These are phyloP conservation scores for Theropithecus gelada DNA, from an alignment of 2,113 vertebrate species.

Conservation along the genomic window DNA sequence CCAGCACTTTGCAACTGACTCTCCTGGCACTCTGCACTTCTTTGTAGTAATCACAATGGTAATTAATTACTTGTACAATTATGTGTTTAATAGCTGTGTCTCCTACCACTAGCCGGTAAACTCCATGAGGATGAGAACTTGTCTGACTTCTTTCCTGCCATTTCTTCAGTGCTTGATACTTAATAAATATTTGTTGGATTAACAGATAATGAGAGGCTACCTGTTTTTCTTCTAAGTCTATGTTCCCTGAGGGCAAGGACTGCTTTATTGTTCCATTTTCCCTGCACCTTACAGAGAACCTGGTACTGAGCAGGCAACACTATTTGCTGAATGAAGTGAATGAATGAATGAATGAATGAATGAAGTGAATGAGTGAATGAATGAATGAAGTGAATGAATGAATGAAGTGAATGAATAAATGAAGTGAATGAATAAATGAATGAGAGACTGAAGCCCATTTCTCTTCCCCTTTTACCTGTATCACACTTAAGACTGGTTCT, in stretches of 20 bases:
- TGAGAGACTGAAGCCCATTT: neutral
- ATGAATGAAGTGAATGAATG: neutral
- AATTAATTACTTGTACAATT: neutral
- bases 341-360: neutral
- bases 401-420: neutral
- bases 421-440: neutral
- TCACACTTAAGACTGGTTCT: neutral
- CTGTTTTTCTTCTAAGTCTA: slow-evolving; percentile 17
- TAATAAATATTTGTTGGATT: slow-evolving; percentile 27
- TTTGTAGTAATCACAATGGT: neutral
- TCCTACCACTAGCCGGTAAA: neutral
- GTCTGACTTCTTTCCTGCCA: neutral
- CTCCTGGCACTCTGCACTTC: neutral
- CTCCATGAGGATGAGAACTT: neutral
- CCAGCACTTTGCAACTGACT: neutral
- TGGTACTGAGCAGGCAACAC: neutral
- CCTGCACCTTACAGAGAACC: neutral
- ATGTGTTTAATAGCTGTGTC: slow-evolving; percentile 2
- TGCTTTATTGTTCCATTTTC: neutral
- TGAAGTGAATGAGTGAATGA: neutral
- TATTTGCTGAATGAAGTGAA: neutral
- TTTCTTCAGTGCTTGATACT: slow-evolving; percentile 8
- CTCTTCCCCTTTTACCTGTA: neutral
- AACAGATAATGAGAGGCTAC: neutral
- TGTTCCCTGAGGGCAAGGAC: slow-evolving; percentile 20